Conservation (phyloP, 2,888 invertebrate species). For the Ophonus ardosiacus region DNA sequence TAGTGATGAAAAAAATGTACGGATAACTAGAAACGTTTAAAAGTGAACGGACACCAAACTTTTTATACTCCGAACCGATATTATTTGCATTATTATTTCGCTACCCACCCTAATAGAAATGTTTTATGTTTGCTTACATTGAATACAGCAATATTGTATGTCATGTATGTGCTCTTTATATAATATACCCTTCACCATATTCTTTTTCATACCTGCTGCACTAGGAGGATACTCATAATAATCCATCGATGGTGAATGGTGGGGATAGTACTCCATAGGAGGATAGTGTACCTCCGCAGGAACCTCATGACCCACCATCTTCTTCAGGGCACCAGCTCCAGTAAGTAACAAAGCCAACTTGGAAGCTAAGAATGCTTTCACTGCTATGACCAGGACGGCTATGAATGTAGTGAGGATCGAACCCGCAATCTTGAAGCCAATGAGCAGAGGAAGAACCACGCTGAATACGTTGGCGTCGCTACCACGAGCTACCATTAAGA, state of each 20-base stretch:
- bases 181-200: background rate
- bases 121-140: too few relatives aligned
- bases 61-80: too few relatives aligned
- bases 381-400: slow-evolving; percentile 80
- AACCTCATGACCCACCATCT: slow-evolving; percentile 68
- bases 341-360: slow-evolving; percentile 84
- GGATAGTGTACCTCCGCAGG: slow-evolving; percentile 44
- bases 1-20: too few relatives aligned
- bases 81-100: too few relatives aligned
- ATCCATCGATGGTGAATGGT: background rate
- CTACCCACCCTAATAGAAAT: too few relatives aligned
- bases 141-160: too few relatives aligned
- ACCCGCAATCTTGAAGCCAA: slow-evolving; percentile 84
- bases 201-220: slow-evolving; percentile 1
- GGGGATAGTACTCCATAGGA: slow-evolving; percentile 18
- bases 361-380: slow-evolving; percentile 84
- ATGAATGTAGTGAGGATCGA: slow-evolving; percentile 81
- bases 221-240: slow-evolving; percentile 27
- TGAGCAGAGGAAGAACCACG: slow-evolving; percentile 81
- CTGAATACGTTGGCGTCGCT: slow-evolving; percentile 78
- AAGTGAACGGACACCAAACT: too few relatives aligned
- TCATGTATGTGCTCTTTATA: background rate
- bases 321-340: slow-evolving; percentile 78
- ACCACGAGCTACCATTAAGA: slow-evolving; percentile 74
- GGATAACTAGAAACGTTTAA: too few relatives aligned